These are phyloP conservation scores for Chiloscyllium punctatum DNA, from an alignment of 2,797 vertebrate species.

Conservation along the genomic window DNA sequence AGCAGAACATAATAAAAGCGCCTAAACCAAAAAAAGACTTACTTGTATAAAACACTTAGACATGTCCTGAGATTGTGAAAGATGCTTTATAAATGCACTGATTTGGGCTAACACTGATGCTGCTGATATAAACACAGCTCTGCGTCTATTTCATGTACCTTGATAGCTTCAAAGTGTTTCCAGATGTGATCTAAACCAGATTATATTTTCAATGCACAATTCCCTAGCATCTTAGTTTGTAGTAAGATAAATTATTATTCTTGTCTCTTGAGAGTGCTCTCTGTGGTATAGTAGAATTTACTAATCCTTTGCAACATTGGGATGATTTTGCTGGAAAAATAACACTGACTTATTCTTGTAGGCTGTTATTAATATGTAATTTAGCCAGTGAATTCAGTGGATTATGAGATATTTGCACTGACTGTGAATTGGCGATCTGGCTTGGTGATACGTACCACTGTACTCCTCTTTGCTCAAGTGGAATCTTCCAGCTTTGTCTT, in stretches of 20 bases:
- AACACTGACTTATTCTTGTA: not conserved
- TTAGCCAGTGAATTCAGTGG: not conserved
- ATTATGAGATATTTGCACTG: not conserved
- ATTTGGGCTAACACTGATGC: not conserved
- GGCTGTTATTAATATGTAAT: not conserved
- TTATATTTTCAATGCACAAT: not conserved
- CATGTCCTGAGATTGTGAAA: too few species aligned
- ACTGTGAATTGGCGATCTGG: not conserved
- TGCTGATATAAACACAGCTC: not conserved
- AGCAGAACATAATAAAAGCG: too few species aligned
- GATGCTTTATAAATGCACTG: not conserved
- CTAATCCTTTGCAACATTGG: not conserved
- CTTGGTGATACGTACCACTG: not conserved
- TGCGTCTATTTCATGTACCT: not conserved
- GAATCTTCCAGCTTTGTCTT: not conserved
- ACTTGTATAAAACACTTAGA: too few species aligned
- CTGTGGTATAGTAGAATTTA: not conserved
- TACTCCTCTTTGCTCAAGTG: not conserved
- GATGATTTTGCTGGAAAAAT: not conserved
- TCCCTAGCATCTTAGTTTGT: not conserved
- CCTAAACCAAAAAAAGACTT: too few species aligned
- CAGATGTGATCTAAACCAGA: not conserved
- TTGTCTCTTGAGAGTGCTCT: not conserved
- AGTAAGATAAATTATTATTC: not conserved
- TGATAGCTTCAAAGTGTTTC: not conserved